Percentiles rank a stretch among this genome's conserved stretches.
phyloP scores from a whole-genome alignment of 2,113 vertebrate species.

The Pseudorectes ferrugineus region DNA sequence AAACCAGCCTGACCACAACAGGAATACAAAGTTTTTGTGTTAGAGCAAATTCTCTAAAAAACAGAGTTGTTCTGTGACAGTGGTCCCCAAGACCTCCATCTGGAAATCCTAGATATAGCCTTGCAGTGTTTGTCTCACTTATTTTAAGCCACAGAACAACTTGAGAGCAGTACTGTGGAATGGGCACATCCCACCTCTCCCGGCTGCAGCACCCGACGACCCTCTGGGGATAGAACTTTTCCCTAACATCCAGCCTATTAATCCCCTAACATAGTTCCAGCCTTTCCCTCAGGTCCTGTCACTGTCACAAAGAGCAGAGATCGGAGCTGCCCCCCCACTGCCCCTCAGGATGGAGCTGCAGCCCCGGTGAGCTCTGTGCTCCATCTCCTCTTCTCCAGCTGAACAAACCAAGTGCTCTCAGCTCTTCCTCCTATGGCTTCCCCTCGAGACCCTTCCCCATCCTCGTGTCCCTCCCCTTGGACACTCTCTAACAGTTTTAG shows the following conservation, averaged over 20 bases:
- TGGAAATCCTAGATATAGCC: not conserved
- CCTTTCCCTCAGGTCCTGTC: not conserved
- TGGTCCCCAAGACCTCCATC: not conserved
- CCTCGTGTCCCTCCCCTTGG: accelerated
- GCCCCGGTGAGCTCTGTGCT: not conserved
- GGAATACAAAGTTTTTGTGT: not conserved
- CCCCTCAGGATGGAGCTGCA: not conserved
- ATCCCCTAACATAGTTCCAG: not conserved
- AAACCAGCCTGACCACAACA: not conserved
- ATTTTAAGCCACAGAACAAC: not conserved
- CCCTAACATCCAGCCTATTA: not conserved
- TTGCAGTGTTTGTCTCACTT: not conserved
- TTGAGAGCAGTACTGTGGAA: not conserved
- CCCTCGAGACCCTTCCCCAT: not conserved
- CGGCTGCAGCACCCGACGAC: accelerated
- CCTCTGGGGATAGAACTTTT: not conserved
- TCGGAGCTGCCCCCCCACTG: accelerated
- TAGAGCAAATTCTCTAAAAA: not conserved
- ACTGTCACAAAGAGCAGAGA: not conserved
- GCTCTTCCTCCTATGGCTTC: not conserved
- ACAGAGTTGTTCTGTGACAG: not conserved
- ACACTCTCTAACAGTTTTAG: not conserved
- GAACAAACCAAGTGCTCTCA: not conserved
- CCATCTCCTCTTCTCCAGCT: not conserved
- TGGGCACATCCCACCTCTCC: not conserved